A percentile compares a stretch with the other conserved stretches of the same genome.
These are phyloP conservation scores for Natator depressus DNA, from an alignment of 2,113 vertebrate genomes.

Conservation along the genomic window DNA sequence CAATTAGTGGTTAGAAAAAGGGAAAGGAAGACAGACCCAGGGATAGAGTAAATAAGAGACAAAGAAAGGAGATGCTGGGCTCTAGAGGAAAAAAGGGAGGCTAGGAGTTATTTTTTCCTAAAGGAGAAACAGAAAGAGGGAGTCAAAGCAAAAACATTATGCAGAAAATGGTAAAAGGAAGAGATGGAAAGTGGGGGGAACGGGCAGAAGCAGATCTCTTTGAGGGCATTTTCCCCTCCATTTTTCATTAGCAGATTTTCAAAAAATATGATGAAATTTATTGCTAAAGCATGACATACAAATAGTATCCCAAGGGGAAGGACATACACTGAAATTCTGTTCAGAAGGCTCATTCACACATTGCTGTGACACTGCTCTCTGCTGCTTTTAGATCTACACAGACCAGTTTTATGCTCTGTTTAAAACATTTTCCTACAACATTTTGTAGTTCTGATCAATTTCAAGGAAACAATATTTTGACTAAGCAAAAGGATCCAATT, in stretches of 20 bases:
- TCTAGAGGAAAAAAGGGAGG: not conserved
- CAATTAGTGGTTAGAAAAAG: not conserved
- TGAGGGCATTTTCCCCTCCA: not conserved
- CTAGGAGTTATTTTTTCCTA: constrained; percentile 15
- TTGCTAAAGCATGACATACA: not conserved
- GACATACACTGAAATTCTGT: not conserved
- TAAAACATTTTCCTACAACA: not conserved
- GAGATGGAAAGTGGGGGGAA: not conserved
- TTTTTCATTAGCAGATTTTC: not conserved
- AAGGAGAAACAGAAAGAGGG: not conserved
- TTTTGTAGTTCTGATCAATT: not conserved
- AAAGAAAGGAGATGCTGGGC: not conserved
- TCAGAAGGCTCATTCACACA: fast-evolving
- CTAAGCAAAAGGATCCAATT: not conserved
- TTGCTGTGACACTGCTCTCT: not conserved
- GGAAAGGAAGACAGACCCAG: not conserved
- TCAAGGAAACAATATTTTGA: not conserved
- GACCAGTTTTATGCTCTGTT: not conserved
- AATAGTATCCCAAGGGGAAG: not conserved
- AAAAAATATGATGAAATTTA: not conserved
- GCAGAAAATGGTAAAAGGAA: not conserved
- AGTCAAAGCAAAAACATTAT: not conserved
- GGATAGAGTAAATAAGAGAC: not conserved
- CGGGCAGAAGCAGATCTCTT: not conserved
- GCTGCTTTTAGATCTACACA: not conserved